Evolutionary conservation across 2,888 invertebrate species (phyloP).

Genomic region (Netelia inedita): DNA sequence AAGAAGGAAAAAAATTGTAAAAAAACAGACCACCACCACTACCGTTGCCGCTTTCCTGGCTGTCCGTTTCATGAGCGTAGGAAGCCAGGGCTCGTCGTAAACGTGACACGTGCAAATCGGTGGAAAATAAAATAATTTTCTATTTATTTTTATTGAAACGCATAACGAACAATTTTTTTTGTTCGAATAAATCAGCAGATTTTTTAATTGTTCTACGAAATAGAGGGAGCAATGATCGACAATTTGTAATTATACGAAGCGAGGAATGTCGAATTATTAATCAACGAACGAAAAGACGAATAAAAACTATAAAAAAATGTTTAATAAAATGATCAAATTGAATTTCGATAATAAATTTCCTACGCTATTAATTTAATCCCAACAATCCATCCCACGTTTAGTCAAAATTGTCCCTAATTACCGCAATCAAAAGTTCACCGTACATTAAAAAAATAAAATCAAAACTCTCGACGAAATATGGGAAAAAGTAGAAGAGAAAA

Average conservation of each 20-base stretch:
- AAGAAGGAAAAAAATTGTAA: conserved; percentile 27
- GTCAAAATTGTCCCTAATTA: too few species aligned
- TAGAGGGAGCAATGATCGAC: too few species aligned
- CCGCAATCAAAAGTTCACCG: neutral
- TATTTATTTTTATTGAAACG: neutral
- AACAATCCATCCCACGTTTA: too few species aligned
- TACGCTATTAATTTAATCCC: too few species aligned
- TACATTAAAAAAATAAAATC: neutral
- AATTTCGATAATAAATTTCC: too few species aligned
- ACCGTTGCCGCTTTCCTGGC: conserved; percentile 76
- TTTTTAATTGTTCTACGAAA: too few species aligned
- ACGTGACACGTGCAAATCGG: neutral
- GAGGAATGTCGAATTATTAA: too few species aligned
- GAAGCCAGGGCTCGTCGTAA: conserved; percentile 36
- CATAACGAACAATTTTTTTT: too few species aligned
- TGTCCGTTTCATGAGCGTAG: conserved; percentile 77
- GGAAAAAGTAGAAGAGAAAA: neutral
- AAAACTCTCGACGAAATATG: neutral
- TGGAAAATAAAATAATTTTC: neutral
- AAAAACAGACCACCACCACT: conserved; percentile 50
- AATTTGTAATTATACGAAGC: too few species aligned
- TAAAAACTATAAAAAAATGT: neutral
- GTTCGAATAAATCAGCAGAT: too few species aligned
- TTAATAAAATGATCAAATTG: neutral
- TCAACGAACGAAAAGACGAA: neutral